These are phyloP conservation scores for Oncorhynchus keta DNA, from an alignment of 2,113 vertebrate genomes.

Conservation along the genomic window DNA sequence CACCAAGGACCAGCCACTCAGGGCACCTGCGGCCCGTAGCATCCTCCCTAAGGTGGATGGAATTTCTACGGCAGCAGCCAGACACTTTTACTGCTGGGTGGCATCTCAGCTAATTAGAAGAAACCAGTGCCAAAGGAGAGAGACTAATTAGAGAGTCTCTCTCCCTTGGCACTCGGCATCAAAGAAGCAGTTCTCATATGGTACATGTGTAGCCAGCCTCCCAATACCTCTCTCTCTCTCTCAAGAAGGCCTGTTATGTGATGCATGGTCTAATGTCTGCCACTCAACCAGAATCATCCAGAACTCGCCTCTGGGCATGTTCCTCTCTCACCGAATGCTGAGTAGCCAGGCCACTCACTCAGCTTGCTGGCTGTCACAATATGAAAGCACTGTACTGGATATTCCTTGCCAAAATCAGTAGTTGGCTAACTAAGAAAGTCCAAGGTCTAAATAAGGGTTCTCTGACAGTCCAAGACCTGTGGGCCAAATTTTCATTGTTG, in stretches of 20 bases:
- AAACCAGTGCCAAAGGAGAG: conserved; percentile 8
- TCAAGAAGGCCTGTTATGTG: conserved; percentile 18
- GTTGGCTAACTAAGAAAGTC: neutral
- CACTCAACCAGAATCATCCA: conserved; percentile 19
- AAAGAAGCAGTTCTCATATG: conserved; percentile 37
- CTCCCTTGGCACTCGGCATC: conserved; percentile 29
- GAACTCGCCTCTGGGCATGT: conserved; percentile 41
- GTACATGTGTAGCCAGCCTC: conserved; percentile 19
- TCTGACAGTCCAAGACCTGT: no score
- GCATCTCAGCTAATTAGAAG: conserved; percentile 60
- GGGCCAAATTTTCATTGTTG: no score
- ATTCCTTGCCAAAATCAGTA: neutral
- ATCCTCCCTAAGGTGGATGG: neutral
- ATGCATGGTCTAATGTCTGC: conserved; percentile 17
- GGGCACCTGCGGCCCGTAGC: conserved; percentile 13
- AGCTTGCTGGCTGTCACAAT: neutral
- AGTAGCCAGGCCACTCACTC: conserved; percentile 24
- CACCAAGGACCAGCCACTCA: conserved; percentile 17
- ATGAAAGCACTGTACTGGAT: neutral
- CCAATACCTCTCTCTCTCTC: neutral
- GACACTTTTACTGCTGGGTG: conserved; percentile 60
- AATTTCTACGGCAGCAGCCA: conserved; percentile 50
- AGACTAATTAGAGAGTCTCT: conserved; percentile 5
- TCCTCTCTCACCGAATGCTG: conserved; percentile 17
- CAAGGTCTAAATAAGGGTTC: neutral